Base-by-base conservation (phyloP, 2,888 invertebrate genomes). In the Orthosia cruda region DNA sequence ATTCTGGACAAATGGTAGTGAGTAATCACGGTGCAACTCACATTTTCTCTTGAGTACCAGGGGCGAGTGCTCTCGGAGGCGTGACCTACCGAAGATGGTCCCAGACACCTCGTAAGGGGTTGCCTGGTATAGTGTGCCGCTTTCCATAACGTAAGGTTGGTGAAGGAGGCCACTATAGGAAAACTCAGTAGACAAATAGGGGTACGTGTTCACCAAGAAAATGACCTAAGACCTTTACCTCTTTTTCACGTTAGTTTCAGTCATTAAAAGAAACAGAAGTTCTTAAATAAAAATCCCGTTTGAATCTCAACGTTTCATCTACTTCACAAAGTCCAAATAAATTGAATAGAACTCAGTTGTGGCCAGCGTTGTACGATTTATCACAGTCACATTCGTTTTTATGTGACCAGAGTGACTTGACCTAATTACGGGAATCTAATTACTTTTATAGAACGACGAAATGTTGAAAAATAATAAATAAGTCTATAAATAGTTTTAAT, bases 361-460 rank as follows among this genome's bases (percentile, higher is more conserved):
- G 32, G 73, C 63, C 64, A 4, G 13, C 18, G 52, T 20, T 47
- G 18, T n/a, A 49, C 47, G 18, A 73, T 63, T 64, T 54, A 20
- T 64, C 64, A 75, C 50, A 23, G 54, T 32, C 65, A 47, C 47
- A 54, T 47, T 47, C 76, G 32, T 54, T 76, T 73, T 63, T 54
- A 63, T 63, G 32, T 54, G 72, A 47, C 26, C 50, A n/a, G 18
- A 20, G 26, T 32, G 72, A 23, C 72, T 18, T 32, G 76, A 47
- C 64, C 54, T 64, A 64, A 49, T 73, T 63, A 52, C 45, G 9
- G n/a, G 16, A 47, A 54, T 54, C 11, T 23, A 54, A 76, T 54
- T 75, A 63, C 58, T 26, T 15, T 74, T 58, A 58, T 50, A 40
- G 9, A 26, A 49, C 5, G 16, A 73, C 49, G n/a, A 57, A 23